Conservation (phyloP, 2,888 invertebrate species). For the Phortica okadai region DNA sequence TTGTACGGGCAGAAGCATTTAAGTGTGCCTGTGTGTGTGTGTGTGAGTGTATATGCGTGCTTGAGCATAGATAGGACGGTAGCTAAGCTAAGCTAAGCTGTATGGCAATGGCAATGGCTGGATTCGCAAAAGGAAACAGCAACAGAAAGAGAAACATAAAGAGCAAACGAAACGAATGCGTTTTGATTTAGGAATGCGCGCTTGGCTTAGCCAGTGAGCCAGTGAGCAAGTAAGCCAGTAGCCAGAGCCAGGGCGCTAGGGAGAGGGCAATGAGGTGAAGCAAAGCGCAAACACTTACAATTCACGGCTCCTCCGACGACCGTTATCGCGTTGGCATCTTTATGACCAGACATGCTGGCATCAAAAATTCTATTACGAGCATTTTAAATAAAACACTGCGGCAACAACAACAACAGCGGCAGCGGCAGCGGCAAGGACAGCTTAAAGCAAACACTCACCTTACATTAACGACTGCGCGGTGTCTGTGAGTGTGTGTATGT, state of each 20-base stretch:
- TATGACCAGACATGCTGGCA: slow-evolving; percentile 68
- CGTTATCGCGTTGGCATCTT: slow-evolving; percentile 66
- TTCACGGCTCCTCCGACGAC: slow-evolving; percentile 45
- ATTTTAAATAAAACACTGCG: slow-evolving; percentile 68
- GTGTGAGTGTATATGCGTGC: not conserved
- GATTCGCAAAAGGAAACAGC: not conserved
- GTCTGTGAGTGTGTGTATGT: slow-evolving; percentile 44
- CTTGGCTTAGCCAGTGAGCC: not conserved
- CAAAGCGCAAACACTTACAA: slow-evolving; percentile 44
- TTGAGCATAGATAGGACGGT: not conserved
- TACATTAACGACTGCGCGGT: not conserved
- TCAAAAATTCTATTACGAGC: slow-evolving; percentile 70
- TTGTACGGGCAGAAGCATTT: not conserved
- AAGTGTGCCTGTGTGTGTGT: not conserved
- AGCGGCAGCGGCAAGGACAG: slow-evolving; percentile 52
- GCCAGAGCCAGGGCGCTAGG: not conserved
- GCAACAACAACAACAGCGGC: slow-evolving; percentile 33
- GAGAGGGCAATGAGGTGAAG: slow-evolving; percentile 5
- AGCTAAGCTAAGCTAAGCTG: not conserved
- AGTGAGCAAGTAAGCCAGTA: not conserved
- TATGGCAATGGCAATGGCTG: slow-evolving; percentile 28
- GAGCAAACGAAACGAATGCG: slow-evolving; percentile 40
- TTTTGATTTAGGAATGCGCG: slow-evolving; percentile 41
- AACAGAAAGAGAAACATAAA: not conserved
- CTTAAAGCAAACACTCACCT: slow-evolving; percentile 34